These are phyloP conservation scores for Arctopsyche grandis DNA, from an alignment of 1,140 invertebrate species.

Conservation along the genomic window DNA sequence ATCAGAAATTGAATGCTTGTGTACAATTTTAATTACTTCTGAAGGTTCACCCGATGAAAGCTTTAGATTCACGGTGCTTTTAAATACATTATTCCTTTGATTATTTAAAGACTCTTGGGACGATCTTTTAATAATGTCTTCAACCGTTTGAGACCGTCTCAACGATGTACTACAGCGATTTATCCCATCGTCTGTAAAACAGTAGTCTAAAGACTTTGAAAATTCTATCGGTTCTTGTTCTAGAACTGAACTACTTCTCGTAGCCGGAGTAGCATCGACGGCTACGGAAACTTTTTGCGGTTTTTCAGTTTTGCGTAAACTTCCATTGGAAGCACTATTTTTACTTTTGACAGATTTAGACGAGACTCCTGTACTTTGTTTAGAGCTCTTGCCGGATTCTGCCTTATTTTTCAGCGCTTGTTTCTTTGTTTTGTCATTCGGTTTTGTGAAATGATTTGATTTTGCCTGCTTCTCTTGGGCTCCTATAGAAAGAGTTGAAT, in stretches of 20 bases:
- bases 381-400: conserved; percentile 48
- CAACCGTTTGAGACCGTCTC: conserved; percentile 62
- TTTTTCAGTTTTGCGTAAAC: conserved; percentile 62
- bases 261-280: conserved; percentile 78
- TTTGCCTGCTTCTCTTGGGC: conserved; percentile 45
- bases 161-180: conserved; percentile 59
- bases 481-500: conserved; percentile 49
- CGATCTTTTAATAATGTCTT: conserved; percentile 58
- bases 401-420: background rate
- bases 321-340: conserved; percentile 55
- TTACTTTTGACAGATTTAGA: conserved; percentile 63
- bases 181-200: conserved; percentile 54
- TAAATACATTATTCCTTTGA: conserved; percentile 59
- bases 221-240: conserved; percentile 80
- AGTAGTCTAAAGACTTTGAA: conserved; percentile 68
- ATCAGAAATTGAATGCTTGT: conserved; percentile 80
- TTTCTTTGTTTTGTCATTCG: conserved; percentile 35
- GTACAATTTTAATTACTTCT: conserved; percentile 68
- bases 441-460: conserved; percentile 28
- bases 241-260: conserved; percentile 75
- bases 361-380: conserved; percentile 44
- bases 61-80: conserved; percentile 65
- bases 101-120: conserved; percentile 48
- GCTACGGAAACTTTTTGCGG: conserved; percentile 77
- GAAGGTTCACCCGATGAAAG: conserved; percentile 49